Conservation (phyloP, 2,797 vertebrate genomes). For the Lycodopsis pacificus region DNA sequence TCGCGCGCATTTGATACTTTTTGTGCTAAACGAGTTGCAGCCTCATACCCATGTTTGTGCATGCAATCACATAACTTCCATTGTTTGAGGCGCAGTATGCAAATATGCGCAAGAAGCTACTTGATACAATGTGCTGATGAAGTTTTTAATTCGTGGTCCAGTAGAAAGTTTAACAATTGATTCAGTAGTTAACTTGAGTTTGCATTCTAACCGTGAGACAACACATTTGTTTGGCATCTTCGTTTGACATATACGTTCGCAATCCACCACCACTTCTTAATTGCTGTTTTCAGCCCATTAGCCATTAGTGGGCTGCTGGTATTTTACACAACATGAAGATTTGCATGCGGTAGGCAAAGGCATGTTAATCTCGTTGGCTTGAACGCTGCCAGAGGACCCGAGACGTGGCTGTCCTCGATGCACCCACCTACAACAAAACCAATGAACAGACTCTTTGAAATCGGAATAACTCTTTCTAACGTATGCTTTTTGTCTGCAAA, state of each 20-base stretch:
- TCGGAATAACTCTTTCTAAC: not conserved
- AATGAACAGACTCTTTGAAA: not conserved
- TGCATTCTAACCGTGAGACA: not conserved
- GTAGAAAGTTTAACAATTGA: slow-evolving; percentile 2
- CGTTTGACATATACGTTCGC: not conserved
- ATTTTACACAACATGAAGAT: not conserved
- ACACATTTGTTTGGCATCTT: not conserved
- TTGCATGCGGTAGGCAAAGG: not conserved
- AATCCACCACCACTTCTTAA: not conserved
- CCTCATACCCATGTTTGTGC: slow-evolving; percentile 1
- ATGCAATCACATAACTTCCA: not conserved
- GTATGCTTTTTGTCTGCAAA: not conserved
- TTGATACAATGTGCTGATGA: not conserved
- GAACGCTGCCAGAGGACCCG: slow-evolving; percentile 15
- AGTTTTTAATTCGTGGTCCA: not conserved
- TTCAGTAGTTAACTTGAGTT: not conserved
- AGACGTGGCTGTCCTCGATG: slow-evolving; percentile 35
- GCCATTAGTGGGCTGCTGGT: not conserved
- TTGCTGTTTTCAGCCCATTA: not conserved
- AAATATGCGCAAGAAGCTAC: slow-evolving; percentile 26
- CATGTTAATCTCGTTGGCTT: not conserved
- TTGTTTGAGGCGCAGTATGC: slow-evolving; percentile 11
- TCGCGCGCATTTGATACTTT: slow-evolving; percentile 31
- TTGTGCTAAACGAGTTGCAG: slow-evolving; percentile 20
- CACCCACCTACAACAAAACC: slow-evolving; percentile 22